A percentile compares a stretch with the other conserved stretches of the same genome.
These are phyloP conservation scores for Dunckerocampus dactyliophorus DNA, from an alignment of 2,113 vertebrate genomes.

Conservation along the genomic window DNA sequence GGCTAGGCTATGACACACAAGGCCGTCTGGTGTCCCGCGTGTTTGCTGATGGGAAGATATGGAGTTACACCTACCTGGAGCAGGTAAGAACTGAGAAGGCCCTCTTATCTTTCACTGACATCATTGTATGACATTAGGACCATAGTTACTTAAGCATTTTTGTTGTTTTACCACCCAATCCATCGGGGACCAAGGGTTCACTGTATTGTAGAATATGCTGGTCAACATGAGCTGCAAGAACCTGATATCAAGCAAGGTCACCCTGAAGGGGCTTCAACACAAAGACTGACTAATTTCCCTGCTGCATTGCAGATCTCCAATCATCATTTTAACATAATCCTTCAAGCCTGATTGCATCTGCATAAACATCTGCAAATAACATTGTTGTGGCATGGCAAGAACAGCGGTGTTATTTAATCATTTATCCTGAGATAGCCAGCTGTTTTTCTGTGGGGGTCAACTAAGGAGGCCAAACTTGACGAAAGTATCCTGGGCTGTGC, in stretches of 20 bases:
- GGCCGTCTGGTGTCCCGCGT: slow-evolving; percentile 88
- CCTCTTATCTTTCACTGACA: background rate
- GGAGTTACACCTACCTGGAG: slow-evolving; percentile 97
- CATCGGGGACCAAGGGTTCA: too few relatives aligned
- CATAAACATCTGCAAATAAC: slow-evolving; percentile 2
- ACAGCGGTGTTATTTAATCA: too few relatives aligned
- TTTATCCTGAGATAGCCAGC: background rate
- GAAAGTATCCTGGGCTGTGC: background rate
- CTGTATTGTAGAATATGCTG: too few relatives aligned
- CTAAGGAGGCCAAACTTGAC: background rate
- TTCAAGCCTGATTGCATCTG: background rate
- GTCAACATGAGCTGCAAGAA: too few relatives aligned
- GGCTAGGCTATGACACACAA: slow-evolving; percentile 88
- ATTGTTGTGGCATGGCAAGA: background rate
- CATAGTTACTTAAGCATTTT: too few relatives aligned
- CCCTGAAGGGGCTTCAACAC: background rate
- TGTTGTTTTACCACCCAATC: too few relatives aligned
- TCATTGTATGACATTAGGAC: too few relatives aligned
- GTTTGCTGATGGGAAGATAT: slow-evolving; percentile 96
- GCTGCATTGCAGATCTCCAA: background rate
- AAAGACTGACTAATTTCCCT: background rate
- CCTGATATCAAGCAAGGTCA: background rate
- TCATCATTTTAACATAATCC: slow-evolving; percentile 2
- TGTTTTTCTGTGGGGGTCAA: slow-evolving; percentile 1
- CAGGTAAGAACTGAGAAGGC: slow-evolving; percentile 76